Conservation (phyloP, 2,888 invertebrate genomes). For the Synergus laeviventris region DNA sequence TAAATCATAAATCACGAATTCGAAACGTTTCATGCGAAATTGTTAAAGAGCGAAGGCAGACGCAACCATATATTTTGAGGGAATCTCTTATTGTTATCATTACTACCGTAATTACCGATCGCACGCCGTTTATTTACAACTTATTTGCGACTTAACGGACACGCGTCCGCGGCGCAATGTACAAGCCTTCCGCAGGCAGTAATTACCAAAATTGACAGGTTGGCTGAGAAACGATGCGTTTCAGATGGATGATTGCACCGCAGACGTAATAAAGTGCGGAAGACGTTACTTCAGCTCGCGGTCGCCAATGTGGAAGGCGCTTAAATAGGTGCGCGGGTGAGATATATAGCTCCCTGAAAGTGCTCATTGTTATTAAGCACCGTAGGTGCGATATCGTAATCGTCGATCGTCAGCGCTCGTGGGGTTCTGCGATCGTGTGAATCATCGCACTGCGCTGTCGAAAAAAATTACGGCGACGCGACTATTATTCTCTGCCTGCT, state of each 20-base stretch:
- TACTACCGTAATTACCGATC: slow-evolving; percentile 57
- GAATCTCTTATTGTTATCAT: slow-evolving; percentile 59
- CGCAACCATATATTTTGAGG: no score
- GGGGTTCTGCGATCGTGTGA: slow-evolving; percentile 55
- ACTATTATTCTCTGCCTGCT: slow-evolving; percentile 37
- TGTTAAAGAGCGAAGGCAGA: no score
- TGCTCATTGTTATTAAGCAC: slow-evolving; percentile 66
- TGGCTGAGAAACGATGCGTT: slow-evolving; percentile 16
- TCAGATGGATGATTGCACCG: slow-evolving; percentile 36
- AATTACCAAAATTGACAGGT: slow-evolving; percentile 35
- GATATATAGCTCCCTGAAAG: slow-evolving; percentile 64
- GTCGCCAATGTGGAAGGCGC: slow-evolving; percentile 57
- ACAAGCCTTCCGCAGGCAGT: background rate
- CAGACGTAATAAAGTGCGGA: slow-evolving; percentile 59
- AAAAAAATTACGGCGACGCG: slow-evolving; percentile 33
- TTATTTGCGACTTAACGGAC: slow-evolving; percentile 34
- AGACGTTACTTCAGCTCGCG: slow-evolving; percentile 59
- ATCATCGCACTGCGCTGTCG: slow-evolving; percentile 59
- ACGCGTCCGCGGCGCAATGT: slow-evolving; percentile 3
- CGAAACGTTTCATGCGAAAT: background rate
- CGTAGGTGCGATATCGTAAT: slow-evolving; percentile 62
- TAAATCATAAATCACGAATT: background rate
- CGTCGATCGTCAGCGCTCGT: slow-evolving; percentile 62
- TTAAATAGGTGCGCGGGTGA: slow-evolving; percentile 57
- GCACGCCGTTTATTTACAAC: background rate